Evolutionary conservation across 2,888 invertebrate species (phyloP), one percentile per base, ranked within the genome.

Genomic region (Pyrochroa serraticornis): DNA sequence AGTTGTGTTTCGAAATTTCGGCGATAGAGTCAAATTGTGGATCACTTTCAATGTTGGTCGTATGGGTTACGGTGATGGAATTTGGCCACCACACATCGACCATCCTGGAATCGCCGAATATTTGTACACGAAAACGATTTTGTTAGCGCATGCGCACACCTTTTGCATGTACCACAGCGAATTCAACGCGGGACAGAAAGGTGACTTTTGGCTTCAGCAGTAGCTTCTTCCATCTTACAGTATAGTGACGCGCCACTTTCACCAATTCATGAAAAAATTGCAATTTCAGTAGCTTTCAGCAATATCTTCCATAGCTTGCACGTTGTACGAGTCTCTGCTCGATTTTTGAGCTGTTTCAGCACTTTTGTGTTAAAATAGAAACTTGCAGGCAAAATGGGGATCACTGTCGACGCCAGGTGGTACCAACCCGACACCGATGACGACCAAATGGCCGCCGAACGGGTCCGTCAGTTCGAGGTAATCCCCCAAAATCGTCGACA

Each of bases 1-100:
- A 52, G 45, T 85, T 1, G 82, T 84, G 72, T 86, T 82, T 72
- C 78, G 78, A 58, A 77, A 81, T 54, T 85, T 85, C 64, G 86
- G 85, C 31, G 82, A 81, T 65, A 80, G 80, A 69, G 83, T 86
- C 44, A 85, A 87, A 64, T 70, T 73, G 56, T 90, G 89, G 88
- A 84, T 88, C 41, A 90, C 90, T 0, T 81, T 90, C 63, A 90
- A 90, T 70, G 88, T 89, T 68, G 84, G 83, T 68, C 79, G 81
- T 60, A 79, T 80, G 44, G 84, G 83, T 6, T 81, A 73, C 80
- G 85, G 84, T 6, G 80, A 80, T 62, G 77, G 74, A 0, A 79
- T 78, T 64, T 82, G 8, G 61, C 84, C 84, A 6, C 84, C 84
- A n/a, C 84, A 82, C 1, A 48, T 82, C 7, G 77, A 82, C 60